Evolutionary conservation across 2,113 vertebrate species (phyloP).

Genomic region (Micronycteris hirsuta): DNA sequence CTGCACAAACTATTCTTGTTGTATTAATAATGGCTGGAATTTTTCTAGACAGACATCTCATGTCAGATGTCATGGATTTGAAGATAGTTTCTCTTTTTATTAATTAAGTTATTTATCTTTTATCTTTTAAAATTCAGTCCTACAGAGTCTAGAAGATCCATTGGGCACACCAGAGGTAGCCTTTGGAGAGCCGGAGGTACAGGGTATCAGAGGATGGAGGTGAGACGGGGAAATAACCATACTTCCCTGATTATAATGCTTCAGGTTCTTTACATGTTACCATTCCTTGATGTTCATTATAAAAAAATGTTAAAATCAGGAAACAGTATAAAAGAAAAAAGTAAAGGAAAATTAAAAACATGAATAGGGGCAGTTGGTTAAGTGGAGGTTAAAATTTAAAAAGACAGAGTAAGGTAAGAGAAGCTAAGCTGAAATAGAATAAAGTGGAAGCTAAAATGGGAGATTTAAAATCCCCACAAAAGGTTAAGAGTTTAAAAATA

Average conservation of each 20-base stretch:
- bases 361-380: neutral
- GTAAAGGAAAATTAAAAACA: neutral
- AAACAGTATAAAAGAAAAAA: neutral
- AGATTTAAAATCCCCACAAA: neutral
- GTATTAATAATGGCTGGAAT: too few species aligned
- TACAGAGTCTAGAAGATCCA: neutral
- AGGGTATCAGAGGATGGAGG: neutral
- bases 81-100: conserved; percentile 10
- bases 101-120: neutral
- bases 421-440: neutral
- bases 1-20: too few species aligned
- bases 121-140: neutral
- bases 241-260: neutral
- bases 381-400: conserved; percentile 11
- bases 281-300: neutral
- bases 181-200: accelerated
- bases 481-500: conserved; percentile 62
- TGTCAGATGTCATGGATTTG: neutral
- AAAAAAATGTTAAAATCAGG: neutral
- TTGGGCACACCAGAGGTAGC: neutral
- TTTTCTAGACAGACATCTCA: too few species aligned
- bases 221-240: neutral
- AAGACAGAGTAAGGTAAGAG: neutral
- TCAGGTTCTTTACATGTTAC: neutral
- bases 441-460: neutral